These are phyloP conservation scores for Drosophila guanche DNA, from an alignment of 1,140 invertebrate species.

Conservation along the genomic window DNA sequence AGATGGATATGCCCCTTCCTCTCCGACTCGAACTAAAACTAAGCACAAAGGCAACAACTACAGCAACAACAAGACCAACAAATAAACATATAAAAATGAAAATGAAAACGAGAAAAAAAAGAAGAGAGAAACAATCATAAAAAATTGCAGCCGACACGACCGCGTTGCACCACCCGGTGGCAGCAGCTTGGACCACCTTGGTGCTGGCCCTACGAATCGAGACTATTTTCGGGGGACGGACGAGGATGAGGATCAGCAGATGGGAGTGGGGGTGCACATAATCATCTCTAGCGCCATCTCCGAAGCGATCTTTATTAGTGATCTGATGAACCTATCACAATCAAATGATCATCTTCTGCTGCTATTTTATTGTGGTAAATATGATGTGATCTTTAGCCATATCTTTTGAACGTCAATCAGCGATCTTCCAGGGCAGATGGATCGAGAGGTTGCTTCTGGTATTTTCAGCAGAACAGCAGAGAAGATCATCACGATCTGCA, in stretches of 20 bases:
- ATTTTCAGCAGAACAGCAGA: too few relatives aligned
- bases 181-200: conserved; percentile 71
- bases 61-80: conserved; percentile 59
- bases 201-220: conserved; percentile 29
- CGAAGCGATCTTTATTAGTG: conserved; percentile 9
- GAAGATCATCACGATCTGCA: too few relatives aligned
- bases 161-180: conserved; percentile 72
- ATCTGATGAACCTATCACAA: conserved; percentile 9
- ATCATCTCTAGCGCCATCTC: conserved; percentile 7
- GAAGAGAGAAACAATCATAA: conserved; percentile 70
- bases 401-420: too few relatives aligned
- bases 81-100: conserved; percentile 74
- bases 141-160: conserved; percentile 75
- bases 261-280: not conserved
- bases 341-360: conserved; percentile 3
- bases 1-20: not conserved
- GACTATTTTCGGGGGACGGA: conserved; percentile 18
- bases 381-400: not conserved
- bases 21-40: conserved; percentile 22
- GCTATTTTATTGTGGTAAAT: not conserved
- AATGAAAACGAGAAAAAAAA: conserved; percentile 45
- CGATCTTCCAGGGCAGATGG: too few relatives aligned
- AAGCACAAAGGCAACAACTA: conserved; percentile 63
- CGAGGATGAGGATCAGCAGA: conserved; percentile 1
- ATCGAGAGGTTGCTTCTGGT: too few relatives aligned